Conservation (phyloP, 2,797 vertebrate species). For the Phataginus tetradactyla region DNA sequence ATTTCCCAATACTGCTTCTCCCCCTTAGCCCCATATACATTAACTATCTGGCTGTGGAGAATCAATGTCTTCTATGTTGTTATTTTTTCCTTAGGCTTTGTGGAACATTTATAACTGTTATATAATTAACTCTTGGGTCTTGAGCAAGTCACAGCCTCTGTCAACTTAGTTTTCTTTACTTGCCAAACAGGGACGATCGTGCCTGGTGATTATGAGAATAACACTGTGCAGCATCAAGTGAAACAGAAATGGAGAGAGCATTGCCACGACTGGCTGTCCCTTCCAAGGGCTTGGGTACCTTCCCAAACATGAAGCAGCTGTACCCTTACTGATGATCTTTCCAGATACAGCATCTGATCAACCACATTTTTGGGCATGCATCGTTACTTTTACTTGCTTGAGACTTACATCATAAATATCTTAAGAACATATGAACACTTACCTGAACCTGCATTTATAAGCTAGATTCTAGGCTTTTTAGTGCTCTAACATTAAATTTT, state of each 20-base stretch:
- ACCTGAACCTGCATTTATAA: neutral
- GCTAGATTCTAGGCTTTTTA: neutral
- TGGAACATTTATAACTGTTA: neutral
- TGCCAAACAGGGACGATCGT: neutral
- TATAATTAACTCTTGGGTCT: neutral
- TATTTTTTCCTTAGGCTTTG: neutral
- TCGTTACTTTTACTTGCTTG: neutral
- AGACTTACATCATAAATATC: neutral
- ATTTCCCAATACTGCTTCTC: neutral
- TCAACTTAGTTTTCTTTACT: neutral
- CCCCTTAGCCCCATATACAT: neutral
- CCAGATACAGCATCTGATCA: rapidly evolving
- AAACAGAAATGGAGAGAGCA: neutral
- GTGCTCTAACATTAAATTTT: neutral
- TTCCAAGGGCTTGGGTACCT: neutral
- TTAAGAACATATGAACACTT: neutral
- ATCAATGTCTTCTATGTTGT: neutral
- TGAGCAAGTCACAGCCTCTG: neutral
- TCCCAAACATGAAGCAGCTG: neutral
- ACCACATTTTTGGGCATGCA: neutral
- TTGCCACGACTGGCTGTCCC: neutral
- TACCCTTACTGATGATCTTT: neutral
- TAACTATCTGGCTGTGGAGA: neutral
- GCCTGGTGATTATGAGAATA: neutral
- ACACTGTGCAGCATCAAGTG: neutral